Base-by-base conservation (phyloP, 2,888 invertebrate genomes). In the Acanthosepion esculentum region DNA sequence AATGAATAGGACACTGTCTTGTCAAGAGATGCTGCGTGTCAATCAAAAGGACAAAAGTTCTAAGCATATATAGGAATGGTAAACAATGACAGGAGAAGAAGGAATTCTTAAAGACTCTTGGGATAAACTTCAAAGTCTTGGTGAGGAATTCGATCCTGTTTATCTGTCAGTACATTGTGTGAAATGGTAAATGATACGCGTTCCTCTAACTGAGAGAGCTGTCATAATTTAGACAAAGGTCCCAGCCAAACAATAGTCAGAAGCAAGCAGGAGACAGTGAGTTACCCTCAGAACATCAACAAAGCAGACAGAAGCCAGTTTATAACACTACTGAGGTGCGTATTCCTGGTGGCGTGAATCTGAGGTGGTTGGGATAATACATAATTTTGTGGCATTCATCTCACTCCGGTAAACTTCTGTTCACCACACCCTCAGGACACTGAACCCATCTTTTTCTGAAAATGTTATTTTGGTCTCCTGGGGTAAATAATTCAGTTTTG, bases 201-300 rank as follows among this genome's bases (percentile, higher is more conserved):
- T 50, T 78, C 15, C 78, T n/a, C n/a, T 33, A 18, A 33, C 12
- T n/a, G 78, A 10, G 20, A 78, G 15, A 78, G n/a, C 78, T 78
- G 78, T 78, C 78, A 78, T 78, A 78, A n/a, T n/a, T 78, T n/a
- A 78, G 78, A 78, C 33, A 78, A 78, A 78, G 78, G 78, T 78
- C n/a, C n/a, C 15, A 15, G n/a, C 33, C n/a, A 78, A 78, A 78
- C 78, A 78, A 78, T 15, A 78, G 78, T 78, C 78, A n/a, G 3
- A 78, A 78, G 78, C 64, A 64, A 64, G 78, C 78, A 33, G 78
- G 78, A 78, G 78, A 78, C n/a, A 12, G n/a, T 33, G n/a, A 33
- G n/a, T 78, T 78, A 78, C n/a, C 78, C 33, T 1, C 78, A 78
- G 78, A 78, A 78, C 78, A 78, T 33, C 33, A n/a, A 78, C 78